These are phyloP conservation scores for Ischnura elegans DNA, from an alignment of 2,888 invertebrate genomes.

Conservation along the genomic window DNA sequence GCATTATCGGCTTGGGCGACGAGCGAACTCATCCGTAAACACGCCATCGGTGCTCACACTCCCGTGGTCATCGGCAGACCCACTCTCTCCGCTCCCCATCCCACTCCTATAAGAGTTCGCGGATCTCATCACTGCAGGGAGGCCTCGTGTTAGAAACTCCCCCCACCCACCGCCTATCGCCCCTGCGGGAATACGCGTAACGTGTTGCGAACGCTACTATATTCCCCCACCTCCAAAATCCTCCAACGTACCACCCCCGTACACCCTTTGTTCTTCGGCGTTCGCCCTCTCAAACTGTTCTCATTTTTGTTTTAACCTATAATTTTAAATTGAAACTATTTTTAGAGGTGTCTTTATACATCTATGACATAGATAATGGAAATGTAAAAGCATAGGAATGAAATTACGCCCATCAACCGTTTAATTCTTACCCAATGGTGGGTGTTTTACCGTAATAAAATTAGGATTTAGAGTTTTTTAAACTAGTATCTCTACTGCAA, in stretches of 20 bases:
- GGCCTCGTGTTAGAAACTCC: neutral
- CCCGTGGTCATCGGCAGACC: neutral
- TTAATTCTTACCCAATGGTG: too few relatives aligned
- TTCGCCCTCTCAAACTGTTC: neutral
- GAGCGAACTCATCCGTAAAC: constrained; percentile 63
- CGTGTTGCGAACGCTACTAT: constrained; percentile 25
- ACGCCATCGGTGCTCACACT: constrained; percentile 39
- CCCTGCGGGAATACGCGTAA: constrained; percentile 36
- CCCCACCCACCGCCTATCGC: neutral
- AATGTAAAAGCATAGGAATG: too few relatives aligned
- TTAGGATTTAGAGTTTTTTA: too few relatives aligned
- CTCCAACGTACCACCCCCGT: neutral
- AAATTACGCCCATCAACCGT: too few relatives aligned
- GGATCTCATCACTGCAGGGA: constrained; percentile 36
- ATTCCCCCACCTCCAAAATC: neutral
- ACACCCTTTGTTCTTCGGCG: neutral
- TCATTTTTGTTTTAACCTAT: too few relatives aligned
- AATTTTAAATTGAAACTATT: too few relatives aligned
- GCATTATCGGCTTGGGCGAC: constrained; percentile 59
- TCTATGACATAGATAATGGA: too few relatives aligned
- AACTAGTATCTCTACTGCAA: too few relatives aligned
- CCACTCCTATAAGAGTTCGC: neutral
- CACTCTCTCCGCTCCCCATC: neutral
- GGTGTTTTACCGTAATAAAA: too few relatives aligned
- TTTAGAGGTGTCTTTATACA: too few relatives aligned